Evolutionary conservation across 2,797 vertebrate species (phyloP).

Genomic region (Tragelaphus oryx): DNA sequence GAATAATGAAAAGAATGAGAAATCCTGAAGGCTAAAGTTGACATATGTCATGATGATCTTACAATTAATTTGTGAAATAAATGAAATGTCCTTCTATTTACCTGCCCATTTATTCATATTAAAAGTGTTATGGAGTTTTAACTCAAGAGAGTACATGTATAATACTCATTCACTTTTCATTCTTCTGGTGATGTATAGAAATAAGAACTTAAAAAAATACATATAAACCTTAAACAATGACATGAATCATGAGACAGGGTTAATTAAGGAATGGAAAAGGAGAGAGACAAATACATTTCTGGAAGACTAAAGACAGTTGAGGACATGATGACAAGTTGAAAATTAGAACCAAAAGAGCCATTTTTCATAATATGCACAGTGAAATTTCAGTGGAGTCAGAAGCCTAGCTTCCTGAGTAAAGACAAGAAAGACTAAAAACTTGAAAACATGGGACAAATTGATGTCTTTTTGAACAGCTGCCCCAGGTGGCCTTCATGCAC

Average conservation of each 20-base stretch:
- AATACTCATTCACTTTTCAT: not conserved
- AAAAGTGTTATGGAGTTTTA: not conserved
- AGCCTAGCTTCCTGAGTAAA: not conserved
- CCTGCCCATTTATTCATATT: not conserved
- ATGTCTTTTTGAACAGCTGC: not conserved
- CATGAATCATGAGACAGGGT: not conserved
- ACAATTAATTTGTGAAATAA: not conserved
- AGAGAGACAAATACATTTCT: not conserved
- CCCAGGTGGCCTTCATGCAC: fast-evolving
- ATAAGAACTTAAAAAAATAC: not conserved
- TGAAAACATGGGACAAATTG: not conserved
- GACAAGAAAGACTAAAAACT: not conserved
- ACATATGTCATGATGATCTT: not conserved
- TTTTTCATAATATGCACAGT: not conserved
- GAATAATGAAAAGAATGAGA: not conserved
- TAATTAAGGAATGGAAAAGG: not conserved
- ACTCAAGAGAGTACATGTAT: not conserved
- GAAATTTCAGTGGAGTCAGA: not conserved
- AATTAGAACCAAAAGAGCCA: not conserved
- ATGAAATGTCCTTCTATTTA: not conserved
- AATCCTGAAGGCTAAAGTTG: not conserved
- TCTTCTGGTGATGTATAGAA: not conserved
- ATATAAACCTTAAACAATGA: not conserved
- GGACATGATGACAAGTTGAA: not conserved
- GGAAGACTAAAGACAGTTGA: not conserved